These are phyloP conservation scores for Chaetophractus vellerosus DNA, from an alignment of 2,797 vertebrate species.

Conservation along the genomic window DNA sequence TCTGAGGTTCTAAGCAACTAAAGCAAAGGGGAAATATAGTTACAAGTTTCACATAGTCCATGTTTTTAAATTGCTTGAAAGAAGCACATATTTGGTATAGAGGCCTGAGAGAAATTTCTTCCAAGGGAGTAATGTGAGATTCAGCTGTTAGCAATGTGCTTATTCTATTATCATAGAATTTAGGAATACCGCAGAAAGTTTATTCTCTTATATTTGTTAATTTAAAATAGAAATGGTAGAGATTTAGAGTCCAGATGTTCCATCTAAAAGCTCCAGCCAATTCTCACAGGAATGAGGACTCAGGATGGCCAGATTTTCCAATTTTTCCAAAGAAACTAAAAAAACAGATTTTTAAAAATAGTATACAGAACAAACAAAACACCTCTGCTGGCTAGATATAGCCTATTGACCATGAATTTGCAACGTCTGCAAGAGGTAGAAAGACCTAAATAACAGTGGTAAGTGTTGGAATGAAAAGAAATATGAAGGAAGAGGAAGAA, in stretches of 20 bases:
- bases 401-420: neutral
- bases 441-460: neutral
- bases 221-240: neutral
- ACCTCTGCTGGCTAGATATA: neutral
- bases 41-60: neutral
- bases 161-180: slow-evolving; percentile 19
- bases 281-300: neutral
- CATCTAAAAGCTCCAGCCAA: neutral
- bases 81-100: neutral
- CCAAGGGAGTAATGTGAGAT: neutral
- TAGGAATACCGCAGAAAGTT: neutral
- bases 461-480: slow-evolving; percentile 44
- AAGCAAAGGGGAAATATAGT: neutral
- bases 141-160: neutral
- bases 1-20: neutral
- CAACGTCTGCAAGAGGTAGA: neutral
- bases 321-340: neutral
- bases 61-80: slow-evolving; percentile 1
- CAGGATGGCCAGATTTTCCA: neutral
- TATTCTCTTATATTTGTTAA: neutral
- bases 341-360: neutral
- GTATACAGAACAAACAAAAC: slow-evolving; percentile 1
- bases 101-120: neutral
- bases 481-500: slow-evolving; percentile 4
- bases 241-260: neutral